phyloP scores from a whole-genome alignment of 2,888 invertebrate genomes.

The Xylota segnis region DNA sequence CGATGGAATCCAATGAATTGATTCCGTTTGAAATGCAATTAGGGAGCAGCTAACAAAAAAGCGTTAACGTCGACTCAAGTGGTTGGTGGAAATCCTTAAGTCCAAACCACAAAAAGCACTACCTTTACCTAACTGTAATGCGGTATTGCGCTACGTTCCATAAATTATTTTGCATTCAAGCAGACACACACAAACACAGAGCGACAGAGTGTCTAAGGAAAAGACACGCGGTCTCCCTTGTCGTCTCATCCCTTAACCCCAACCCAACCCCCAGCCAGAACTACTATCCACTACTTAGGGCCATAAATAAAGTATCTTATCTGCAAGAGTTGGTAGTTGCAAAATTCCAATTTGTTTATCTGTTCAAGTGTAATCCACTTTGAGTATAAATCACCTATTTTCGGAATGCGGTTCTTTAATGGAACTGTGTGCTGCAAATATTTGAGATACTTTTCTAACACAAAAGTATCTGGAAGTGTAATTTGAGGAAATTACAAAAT shows the following conservation, averaged over 20 bases:
- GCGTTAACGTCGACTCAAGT: not conserved
- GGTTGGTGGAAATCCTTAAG: not conserved
- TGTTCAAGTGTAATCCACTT: conserved; percentile 51
- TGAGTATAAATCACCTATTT: conserved; percentile 50
- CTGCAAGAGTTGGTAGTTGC: conserved; percentile 41
- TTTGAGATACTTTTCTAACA: conserved; percentile 22
- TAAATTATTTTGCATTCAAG: conserved; percentile 50
- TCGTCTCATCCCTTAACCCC: conserved; percentile 5
- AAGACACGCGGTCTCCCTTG: not conserved
- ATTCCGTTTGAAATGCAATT: conserved; percentile 41
- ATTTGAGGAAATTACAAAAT: conserved; percentile 11
- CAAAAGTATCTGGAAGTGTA: conserved; percentile 15
- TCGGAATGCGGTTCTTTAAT: conserved; percentile 50
- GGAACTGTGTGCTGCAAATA: conserved; percentile 30
- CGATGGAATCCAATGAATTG: conserved; percentile 29
- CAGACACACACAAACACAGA: not conserved
- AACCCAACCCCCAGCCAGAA: not conserved
- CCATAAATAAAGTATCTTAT: conserved; percentile 64
- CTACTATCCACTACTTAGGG: not conserved
- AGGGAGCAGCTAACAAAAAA: not conserved
- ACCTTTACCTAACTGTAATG: not conserved
- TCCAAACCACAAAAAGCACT: not conserved
- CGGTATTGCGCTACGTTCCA: conserved; percentile 20
- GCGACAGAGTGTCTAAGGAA: conserved; percentile 14
- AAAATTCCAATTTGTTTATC: conserved; percentile 66